A percentile compares a stretch with the other conserved stretches of the same genome.
Conservation (phyloP, 2,113 vertebrate species). For the Scomber colias region DNA sequence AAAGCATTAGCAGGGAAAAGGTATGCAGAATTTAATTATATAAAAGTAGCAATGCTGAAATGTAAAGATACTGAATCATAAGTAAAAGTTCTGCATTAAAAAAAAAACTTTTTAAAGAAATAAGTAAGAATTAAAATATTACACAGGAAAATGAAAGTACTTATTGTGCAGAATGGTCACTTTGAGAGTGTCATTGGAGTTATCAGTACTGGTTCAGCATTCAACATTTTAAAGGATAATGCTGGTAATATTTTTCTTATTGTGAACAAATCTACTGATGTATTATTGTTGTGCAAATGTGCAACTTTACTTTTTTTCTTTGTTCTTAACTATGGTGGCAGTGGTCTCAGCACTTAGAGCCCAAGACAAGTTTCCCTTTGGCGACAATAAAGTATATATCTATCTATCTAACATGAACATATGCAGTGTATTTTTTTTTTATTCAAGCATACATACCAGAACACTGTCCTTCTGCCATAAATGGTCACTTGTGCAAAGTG, state of each 20-base stretch:
- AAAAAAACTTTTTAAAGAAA: too few relatives aligned
- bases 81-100: background rate
- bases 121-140: too few relatives aligned
- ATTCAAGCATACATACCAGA: background rate
- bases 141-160: background rate
- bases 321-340: too few relatives aligned
- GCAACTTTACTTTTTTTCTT: too few relatives aligned
- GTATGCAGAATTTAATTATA: conserved; percentile 10
- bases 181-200: too few relatives aligned
- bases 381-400: too few relatives aligned
- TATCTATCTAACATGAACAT: background rate
- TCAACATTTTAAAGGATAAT: background rate
- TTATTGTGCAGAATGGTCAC: background rate
- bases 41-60: background rate
- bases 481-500: background rate
- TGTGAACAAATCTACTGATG: background rate
- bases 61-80: background rate
- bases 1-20: background rate
- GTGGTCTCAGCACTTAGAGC: too few relatives aligned
- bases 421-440: conserved; percentile 10
- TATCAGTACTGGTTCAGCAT: background rate
- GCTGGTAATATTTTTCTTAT: background rate
- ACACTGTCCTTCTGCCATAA: background rate
- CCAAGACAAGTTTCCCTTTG: too few relatives aligned
- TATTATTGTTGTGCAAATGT: too few relatives aligned